Conservation (phyloP, 2,797 vertebrate species). For the Epinephelus malabaricus region DNA sequence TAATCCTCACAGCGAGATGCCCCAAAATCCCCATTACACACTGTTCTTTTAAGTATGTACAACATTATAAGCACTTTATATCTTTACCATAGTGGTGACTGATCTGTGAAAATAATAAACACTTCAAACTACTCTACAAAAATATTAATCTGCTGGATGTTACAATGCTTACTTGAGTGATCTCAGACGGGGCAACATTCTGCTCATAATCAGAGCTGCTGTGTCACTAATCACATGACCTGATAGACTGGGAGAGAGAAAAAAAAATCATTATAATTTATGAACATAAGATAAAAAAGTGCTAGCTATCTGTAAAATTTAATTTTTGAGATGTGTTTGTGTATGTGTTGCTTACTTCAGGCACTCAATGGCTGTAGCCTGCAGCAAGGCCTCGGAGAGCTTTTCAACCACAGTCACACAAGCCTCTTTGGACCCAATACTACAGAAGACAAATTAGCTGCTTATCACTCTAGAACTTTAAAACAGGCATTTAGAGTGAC, state of each 20-base stretch:
- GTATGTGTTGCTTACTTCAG: slow-evolving; percentile 55
- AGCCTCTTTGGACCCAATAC: slow-evolving; percentile 58
- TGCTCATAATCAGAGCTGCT: slow-evolving; percentile 64
- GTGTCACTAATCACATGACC: slow-evolving; percentile 76
- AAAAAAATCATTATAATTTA: not conserved
- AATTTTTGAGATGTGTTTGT: not conserved
- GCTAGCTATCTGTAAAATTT: not conserved
- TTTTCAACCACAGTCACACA: slow-evolving; percentile 29
- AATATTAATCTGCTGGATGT: too few relatives aligned
- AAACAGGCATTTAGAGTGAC: not conserved
- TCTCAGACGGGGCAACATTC: slow-evolving; percentile 68
- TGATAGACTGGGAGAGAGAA: slow-evolving; percentile 81
- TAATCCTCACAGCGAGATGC: too few relatives aligned
- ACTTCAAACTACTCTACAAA: too few relatives aligned
- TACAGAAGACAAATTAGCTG: slow-evolving; percentile 16
- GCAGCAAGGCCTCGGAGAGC: slow-evolving; percentile 52
- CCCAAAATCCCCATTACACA: too few relatives aligned
- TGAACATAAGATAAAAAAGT: not conserved
- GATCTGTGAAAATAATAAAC: not conserved
- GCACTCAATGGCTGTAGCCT: slow-evolving; percentile 35
- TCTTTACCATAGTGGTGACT: not conserved
- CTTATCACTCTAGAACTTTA: not conserved
- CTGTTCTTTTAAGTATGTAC: too few relatives aligned
- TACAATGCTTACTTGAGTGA: slow-evolving; percentile 82
- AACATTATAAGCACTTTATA: too few relatives aligned